Evolutionary conservation across 2,113 vertebrate species (phyloP), one percentile per base, ranked within the genome.

Genomic region (Dendropsophus ebraccatus): DNA sequence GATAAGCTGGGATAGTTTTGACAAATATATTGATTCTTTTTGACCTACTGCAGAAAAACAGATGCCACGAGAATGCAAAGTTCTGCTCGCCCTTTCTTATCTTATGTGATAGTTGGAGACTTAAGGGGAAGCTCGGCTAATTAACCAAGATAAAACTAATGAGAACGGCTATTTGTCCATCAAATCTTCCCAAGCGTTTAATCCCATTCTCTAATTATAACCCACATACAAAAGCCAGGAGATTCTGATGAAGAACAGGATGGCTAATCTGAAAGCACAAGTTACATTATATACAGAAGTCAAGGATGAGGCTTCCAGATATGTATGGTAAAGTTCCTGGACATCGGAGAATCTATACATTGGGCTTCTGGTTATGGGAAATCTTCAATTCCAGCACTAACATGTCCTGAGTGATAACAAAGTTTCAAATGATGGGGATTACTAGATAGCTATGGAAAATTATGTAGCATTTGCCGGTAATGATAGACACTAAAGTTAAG

Each of bases 21-120:
- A 84, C 83, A 65, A 84, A 84, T 49, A 65, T 84, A 84, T 84
- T 84, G 83, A 84, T 84, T 84, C 54, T 84, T 76, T 62, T 75
- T 65, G 83, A 84, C 72, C 72, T 76, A 84, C 72, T 62, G 54
- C 54, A 62, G 56, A 84, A 75, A 76, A 54, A 72, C 17, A 58
- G 82, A 83, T 58, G 35, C 65, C 82, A 45, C 25, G 49, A 74
- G 70, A 74, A 74, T 60, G 19, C 13, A 47, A 47, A 74, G 30
- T 11, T 14, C 80, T n/a, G 69, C 70, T 60, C 25, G 28, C 82
- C 19, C 14, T 58, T 56, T 49, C 69, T 83, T 83, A 83, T 83
- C 82, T 83, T 54, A 74, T 45, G 14, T 45, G 72, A 21, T 74
- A 60, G 37, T 49, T 62, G 72, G 52, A 76, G 32, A 65, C 56